Percentiles rank a stretch among this genome's conserved stretches.
These are phyloP conservation scores for Diabrotica undecimpunctata DNA, from an alignment of 1,140 invertebrate genomes.

Conservation along the genomic window DNA sequence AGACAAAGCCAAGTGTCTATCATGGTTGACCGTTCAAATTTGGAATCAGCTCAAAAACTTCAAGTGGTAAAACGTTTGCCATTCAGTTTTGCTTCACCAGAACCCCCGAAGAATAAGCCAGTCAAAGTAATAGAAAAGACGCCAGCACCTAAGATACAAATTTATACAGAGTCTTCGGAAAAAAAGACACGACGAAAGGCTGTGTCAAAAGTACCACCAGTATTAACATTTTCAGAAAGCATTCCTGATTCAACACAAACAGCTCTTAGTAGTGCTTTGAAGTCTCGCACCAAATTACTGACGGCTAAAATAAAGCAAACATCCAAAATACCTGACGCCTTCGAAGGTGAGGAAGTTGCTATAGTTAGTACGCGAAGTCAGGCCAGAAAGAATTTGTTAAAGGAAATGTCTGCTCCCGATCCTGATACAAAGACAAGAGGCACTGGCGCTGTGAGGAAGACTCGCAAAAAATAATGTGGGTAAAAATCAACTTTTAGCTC, in stretches of 20 bases:
- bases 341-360: neutral
- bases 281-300: constrained; percentile 9
- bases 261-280: neutral
- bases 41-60: neutral
- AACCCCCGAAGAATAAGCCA: neutral
- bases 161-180: constrained; percentile 3
- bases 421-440: neutral
- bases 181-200: neutral
- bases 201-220: too few species aligned
- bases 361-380: neutral
- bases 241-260: too few species aligned
- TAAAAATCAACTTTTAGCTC: too few species aligned
- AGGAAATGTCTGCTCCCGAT: neutral
- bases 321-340: constrained; percentile 6
- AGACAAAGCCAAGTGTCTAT: constrained; percentile 7
- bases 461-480: neutral
- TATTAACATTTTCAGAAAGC: neutral
- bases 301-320: constrained; percentile 11
- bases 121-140: neutral
- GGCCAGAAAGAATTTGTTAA: constrained; percentile 15
- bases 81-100: constrained; percentile 6
- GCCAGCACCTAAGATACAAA: constrained; percentile 13
- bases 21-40: neutral
- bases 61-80: constrained; percentile 2
- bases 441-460: constrained; percentile 7